These are phyloP conservation scores for Lichenostomus cassidix DNA, from an alignment of 2,113 vertebrate species.

Conservation along the genomic window DNA sequence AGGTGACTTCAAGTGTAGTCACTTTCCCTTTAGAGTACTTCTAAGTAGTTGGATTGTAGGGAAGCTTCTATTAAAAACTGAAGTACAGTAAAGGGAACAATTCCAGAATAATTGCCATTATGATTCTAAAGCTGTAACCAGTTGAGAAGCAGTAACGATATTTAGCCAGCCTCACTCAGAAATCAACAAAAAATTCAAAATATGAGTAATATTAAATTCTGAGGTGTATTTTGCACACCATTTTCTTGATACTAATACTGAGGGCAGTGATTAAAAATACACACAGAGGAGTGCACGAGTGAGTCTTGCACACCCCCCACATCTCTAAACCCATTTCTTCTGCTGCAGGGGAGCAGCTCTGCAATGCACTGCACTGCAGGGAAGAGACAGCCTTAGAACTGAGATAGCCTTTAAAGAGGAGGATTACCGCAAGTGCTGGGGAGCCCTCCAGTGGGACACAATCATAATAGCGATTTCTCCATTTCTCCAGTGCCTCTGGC, in stretches of 20 bases:
- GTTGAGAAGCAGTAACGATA: not conserved
- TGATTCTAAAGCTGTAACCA: not conserved
- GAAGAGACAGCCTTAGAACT: not conserved
- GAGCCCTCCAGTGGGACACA: slow-evolving; percentile 58
- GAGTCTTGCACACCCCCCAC: rapidly evolving
- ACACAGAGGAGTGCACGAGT: not conserved
- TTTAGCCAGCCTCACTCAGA: not conserved
- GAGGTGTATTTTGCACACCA: not conserved
- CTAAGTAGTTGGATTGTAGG: not conserved
- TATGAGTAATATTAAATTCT: not conserved
- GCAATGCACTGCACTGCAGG: not conserved
- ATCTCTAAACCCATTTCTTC: not conserved
- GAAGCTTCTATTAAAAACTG: slow-evolving; percentile 6
- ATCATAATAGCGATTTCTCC: not conserved
- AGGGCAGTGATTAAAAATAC: not conserved
- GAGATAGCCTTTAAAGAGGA: not conserved
- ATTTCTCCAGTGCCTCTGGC: not conserved
- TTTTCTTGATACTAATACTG: not conserved
- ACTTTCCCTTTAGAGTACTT: slow-evolving; percentile 27
- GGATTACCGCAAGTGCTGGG: not conserved
- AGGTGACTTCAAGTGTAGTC: not conserved
- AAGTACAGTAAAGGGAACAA: slow-evolving; percentile 15
- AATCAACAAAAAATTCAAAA: not conserved
- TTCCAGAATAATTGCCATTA: not conserved
- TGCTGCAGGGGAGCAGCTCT: not conserved